These are phyloP conservation scores for Aplysina aerophoba DNA, from an alignment of 37 sponge, comb jelly and placozoan genomes.

Conservation along the genomic window DNA sequence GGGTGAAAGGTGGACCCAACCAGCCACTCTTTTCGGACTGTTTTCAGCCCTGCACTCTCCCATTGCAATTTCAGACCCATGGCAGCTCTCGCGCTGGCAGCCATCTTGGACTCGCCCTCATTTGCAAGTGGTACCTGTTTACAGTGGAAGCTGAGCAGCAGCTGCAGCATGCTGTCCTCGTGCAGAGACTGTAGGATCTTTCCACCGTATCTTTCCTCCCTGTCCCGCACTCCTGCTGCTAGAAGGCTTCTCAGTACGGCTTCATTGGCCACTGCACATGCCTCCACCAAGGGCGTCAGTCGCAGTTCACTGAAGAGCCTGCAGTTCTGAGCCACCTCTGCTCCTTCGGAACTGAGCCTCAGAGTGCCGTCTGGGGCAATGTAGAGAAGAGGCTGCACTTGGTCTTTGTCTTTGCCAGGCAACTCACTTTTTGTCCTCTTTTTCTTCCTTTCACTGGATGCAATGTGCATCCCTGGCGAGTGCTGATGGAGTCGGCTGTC, in stretches of 20 bases:
- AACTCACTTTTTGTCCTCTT: too few species aligned
- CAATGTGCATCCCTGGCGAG: too few species aligned
- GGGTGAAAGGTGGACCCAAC: conserved; percentile 23
- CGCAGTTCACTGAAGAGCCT: conserved; percentile 37
- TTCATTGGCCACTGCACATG: conserved; percentile 37
- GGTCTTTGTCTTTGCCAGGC: too few species aligned
- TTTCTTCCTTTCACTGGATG: too few species aligned
- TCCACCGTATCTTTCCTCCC: conserved; percentile 31
- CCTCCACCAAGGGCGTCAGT: conserved; percentile 71
- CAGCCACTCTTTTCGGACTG: conserved; percentile 47
- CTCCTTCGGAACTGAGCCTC: not conserved
- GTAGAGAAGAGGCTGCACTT: not conserved
- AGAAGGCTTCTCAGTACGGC: conserved; percentile 38
- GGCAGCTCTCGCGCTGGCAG: not conserved
- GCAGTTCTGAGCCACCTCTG: not conserved
- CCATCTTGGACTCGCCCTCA: not conserved
- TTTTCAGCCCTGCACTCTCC: conserved; percentile 40
- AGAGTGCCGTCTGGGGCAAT: not conserved
- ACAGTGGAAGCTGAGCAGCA: conserved; percentile 50
- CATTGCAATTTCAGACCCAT: conserved; percentile 45
- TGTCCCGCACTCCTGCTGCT: conserved; percentile 51
- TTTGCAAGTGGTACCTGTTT: not conserved
- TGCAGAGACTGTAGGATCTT: conserved; percentile 42
- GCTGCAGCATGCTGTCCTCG: conserved; percentile 2
- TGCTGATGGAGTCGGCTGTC: too few species aligned